These are phyloP conservation scores for Syrrhaptes paradoxus DNA, from an alignment of 2,113 vertebrate species.

Conservation along the genomic window DNA sequence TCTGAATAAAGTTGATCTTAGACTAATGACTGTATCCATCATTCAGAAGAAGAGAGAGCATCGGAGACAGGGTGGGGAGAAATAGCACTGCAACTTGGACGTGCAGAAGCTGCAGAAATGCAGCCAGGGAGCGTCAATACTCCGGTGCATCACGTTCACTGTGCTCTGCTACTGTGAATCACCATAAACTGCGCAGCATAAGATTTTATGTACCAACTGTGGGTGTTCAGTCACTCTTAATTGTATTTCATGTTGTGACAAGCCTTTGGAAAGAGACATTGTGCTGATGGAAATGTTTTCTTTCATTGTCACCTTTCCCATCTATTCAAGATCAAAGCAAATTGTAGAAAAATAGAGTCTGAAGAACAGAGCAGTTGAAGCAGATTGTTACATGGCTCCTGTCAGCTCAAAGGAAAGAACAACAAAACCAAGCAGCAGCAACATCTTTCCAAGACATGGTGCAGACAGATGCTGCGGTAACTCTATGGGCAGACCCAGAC, in stretches of 20 bases:
- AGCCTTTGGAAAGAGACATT: constrained; percentile 47
- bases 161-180: background rate
- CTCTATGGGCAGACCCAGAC: background rate
- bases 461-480: background rate
- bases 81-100: background rate
- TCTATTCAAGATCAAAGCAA: constrained; percentile 36
- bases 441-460: background rate
- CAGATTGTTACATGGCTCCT: background rate
- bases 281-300: constrained; percentile 65
- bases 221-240: constrained; percentile 47
- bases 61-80: accelerated
- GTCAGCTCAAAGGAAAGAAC: background rate
- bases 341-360: background rate
- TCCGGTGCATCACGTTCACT: background rate
- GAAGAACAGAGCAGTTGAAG: background rate
- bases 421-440: background rate
- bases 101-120: background rate
- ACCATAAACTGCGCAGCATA: background rate
- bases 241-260: constrained; percentile 57
- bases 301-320: constrained; percentile 18
- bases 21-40: background rate
- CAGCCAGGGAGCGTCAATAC: background rate
- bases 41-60: background rate
- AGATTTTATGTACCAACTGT: constrained; percentile 9
- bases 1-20: background rate